Conservation (phyloP, 1,140 invertebrate genomes). For the Prorops nasuta region DNA sequence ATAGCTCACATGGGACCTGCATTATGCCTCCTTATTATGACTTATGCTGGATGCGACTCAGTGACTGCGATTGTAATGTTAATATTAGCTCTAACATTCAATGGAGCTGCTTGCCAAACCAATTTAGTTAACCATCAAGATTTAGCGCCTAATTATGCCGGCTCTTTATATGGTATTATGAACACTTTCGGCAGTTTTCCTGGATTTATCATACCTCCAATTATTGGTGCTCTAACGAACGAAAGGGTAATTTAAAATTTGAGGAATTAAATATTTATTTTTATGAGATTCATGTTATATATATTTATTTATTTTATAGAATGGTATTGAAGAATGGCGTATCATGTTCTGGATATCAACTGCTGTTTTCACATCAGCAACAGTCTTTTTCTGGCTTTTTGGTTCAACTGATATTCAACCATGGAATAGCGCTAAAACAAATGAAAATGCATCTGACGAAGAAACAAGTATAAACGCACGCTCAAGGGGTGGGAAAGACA, state of each 20-base stretch:
- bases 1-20: slow-evolving; percentile 72
- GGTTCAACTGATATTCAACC: slow-evolving; percentile 65
- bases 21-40: slow-evolving; percentile 63
- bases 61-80: slow-evolving; percentile 65
- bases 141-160: slow-evolving; percentile 78
- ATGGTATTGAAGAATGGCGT: slow-evolving; percentile 74
- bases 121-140: slow-evolving; percentile 84
- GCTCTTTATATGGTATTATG: slow-evolving; percentile 72
- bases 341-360: slow-evolving; percentile 75
- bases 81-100: slow-evolving; percentile 74
- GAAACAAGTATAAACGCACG: slow-evolving; percentile 37
- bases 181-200: slow-evolving; percentile 72
- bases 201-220: slow-evolving; percentile 71
- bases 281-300: no score
- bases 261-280: slow-evolving; percentile 1
- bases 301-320: slow-evolving; percentile 56
- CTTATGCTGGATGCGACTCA: slow-evolving; percentile 67
- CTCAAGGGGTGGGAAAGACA: slow-evolving; percentile 8
- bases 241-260: slow-evolving; percentile 56
- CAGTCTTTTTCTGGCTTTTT: slow-evolving; percentile 67
- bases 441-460: slow-evolving; percentile 23
- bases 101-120: slow-evolving; percentile 80
- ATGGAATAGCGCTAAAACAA: slow-evolving; percentile 59
- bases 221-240: slow-evolving; percentile 68
- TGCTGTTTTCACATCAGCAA: slow-evolving; percentile 67